A percentile compares a stretch with the other conserved stretches of the same genome.
Conservation (phyloP, 2,797 vertebrate species). For the Lacerta viridis region DNA sequence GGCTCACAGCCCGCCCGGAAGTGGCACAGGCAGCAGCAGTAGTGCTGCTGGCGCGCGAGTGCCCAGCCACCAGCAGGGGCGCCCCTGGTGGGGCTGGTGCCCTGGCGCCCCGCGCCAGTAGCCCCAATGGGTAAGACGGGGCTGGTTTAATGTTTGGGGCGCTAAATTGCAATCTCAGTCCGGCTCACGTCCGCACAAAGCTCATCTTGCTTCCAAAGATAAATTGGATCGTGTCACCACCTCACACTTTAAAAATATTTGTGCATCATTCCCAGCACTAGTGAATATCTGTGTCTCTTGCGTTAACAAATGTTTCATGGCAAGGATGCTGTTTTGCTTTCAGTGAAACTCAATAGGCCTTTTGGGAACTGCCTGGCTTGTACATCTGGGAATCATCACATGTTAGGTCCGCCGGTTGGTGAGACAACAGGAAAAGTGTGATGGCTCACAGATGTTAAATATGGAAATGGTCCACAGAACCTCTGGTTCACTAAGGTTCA, state of each 20-base stretch:
- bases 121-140: no score
- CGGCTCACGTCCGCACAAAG: not conserved
- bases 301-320: conserved; percentile 50
- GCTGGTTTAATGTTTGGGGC: no score
- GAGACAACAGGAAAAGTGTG: conserved; percentile 77
- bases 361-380: conserved; percentile 62
- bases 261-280: conserved; percentile 21
- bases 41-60: no score
- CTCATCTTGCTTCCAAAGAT: conserved; percentile 9
- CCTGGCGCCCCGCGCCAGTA: no score
- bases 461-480: conserved; percentile 69
- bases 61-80: no score
- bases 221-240: conserved; percentile 48
- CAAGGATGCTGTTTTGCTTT: conserved; percentile 61
- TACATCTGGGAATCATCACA: conserved; percentile 79
- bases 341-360: conserved; percentile 62
- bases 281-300: conserved; percentile 54
- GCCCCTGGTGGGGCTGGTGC: no score
- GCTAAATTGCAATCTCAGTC: not conserved
- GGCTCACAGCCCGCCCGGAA: no score
- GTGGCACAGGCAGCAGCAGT: no score
- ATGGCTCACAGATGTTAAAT: conserved; percentile 78
- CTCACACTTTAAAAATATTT: no score
- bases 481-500: conserved; percentile 69
- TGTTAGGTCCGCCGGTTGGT: conserved; percentile 67